Base-by-base conservation (phyloP, 2,888 invertebrate genomes). In the Oasisia sp. region DNA sequence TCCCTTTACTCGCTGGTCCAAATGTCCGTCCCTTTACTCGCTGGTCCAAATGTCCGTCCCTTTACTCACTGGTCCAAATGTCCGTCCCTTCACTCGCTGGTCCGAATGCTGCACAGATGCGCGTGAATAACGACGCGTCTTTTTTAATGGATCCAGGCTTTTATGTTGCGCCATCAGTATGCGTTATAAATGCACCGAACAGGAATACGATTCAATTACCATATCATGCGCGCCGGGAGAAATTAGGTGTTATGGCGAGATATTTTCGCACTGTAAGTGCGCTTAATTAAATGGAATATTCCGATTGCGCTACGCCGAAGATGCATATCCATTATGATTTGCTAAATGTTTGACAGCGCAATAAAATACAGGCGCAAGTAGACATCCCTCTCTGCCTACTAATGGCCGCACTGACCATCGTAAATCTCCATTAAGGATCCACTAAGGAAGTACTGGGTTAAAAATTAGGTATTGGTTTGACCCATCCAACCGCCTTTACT, bases 171-270 rank as follows among this genome's bases (percentile, higher is more conserved):
- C 74, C 74, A 74, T 74, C 74, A 74, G 74, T 74, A 74, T 74
- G 74, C 74, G 74, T 74, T 74, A 74, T 74, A 74, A 74, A 74
- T 74, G 74, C 74, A 74, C 74, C 74, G 74, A 74, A 74, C 74
- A 74, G 74, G 74, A 74, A 74, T 74, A 74, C 74, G 74, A 74
- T 74, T 74, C 74, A 74, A 74, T 74, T 74, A 74, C 74, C 74
- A 74, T 74, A 74, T 74, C 74, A 74, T 74, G 74, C 27, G 74
- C 74, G 27, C 74, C 74, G 27, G 74, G 74, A 74, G 74, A 74
- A 74, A 74, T 74, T 74, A 74, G 74, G 74, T 74, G 74, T 74
- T 74, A 74, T 74, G 74, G 74, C 74, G 74, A 74, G 74, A 74
- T 74, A 74, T 74, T 74, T 74, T 74, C 74, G 74, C 74, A 27